A percentile compares a stretch with the other conserved stretches of the same genome.
These are phyloP conservation scores for Volucella inanis DNA, from an alignment of 2,888 invertebrate genomes.

Conservation along the genomic window DNA sequence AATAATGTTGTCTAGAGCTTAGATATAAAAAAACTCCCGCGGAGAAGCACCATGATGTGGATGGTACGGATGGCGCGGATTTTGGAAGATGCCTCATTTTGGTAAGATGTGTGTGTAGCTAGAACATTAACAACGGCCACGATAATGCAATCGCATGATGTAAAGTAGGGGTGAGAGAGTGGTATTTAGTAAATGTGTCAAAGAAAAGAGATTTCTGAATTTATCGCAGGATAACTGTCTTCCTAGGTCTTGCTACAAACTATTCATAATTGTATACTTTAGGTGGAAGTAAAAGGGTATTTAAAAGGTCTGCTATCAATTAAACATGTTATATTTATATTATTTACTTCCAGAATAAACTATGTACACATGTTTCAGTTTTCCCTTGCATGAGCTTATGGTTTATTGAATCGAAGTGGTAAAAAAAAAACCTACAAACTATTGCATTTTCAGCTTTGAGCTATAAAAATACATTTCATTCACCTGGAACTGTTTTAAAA, in stretches of 20 bases:
- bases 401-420: no score
- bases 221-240: conserved; percentile 43
- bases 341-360: no score
- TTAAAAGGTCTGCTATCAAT: no score
- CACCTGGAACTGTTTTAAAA: no score
- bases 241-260: conserved; percentile 5
- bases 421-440: no score
- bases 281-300: not conserved
- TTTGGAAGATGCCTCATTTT: conserved; percentile 25
- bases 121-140: conserved; percentile 19
- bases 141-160: conserved; percentile 22
- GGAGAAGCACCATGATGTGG: not conserved
- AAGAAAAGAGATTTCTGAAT: conserved; percentile 4
- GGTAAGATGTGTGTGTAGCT: conserved; percentile 32
- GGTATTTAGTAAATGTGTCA: conserved; percentile 20
- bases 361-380: no score
- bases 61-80: not conserved
- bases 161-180: not conserved
- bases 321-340: no score
- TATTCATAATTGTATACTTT: conserved; percentile 14
- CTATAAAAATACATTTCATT: no score
- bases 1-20: conserved; percentile 46
- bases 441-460: no score
- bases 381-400: no score
- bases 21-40: conserved; percentile 22